A percentile compares a stretch with the other conserved stretches of the same genome.
phyloP scores from a whole-genome alignment of 2,888 invertebrate species.

The Dugesia japonica region DNA sequence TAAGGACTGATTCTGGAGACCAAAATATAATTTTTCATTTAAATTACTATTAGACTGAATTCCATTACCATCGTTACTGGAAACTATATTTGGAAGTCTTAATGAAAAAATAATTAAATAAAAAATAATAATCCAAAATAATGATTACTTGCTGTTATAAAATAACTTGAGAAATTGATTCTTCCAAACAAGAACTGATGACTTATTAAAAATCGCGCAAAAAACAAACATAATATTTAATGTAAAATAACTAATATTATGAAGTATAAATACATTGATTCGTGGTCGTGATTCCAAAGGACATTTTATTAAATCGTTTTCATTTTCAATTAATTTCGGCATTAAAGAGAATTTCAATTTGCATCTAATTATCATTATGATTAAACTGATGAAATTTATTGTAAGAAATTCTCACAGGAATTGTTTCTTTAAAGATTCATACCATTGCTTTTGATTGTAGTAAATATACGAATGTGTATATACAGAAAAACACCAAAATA shows the following conservation, averaged over 20 bases:
- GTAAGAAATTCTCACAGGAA: not conserved
- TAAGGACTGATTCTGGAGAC: not conserved
- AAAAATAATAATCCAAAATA: not conserved
- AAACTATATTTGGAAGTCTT: no score
- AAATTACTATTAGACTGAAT: not conserved
- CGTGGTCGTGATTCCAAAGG: not conserved
- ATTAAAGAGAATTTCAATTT: not conserved
- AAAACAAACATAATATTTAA: not conserved
- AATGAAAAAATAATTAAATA: not conserved
- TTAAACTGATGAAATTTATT: not conserved
- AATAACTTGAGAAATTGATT: not conserved
- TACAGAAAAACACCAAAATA: not conserved
- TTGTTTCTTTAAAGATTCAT: not conserved
- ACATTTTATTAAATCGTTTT: not conserved
- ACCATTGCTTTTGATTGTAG: not conserved
- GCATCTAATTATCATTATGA: not conserved
- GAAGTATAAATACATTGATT: not conserved
- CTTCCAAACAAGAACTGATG: not conserved
- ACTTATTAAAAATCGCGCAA: not conserved
- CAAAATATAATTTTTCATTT: not conserved
- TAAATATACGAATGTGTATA: not conserved
- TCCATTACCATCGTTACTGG: no score
- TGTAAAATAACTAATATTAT: not conserved
- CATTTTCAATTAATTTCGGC: not conserved
- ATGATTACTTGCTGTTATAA: not conserved